phyloP scores from a whole-genome alignment of 2,797 vertebrate genomes.

The Otus scops region DNA sequence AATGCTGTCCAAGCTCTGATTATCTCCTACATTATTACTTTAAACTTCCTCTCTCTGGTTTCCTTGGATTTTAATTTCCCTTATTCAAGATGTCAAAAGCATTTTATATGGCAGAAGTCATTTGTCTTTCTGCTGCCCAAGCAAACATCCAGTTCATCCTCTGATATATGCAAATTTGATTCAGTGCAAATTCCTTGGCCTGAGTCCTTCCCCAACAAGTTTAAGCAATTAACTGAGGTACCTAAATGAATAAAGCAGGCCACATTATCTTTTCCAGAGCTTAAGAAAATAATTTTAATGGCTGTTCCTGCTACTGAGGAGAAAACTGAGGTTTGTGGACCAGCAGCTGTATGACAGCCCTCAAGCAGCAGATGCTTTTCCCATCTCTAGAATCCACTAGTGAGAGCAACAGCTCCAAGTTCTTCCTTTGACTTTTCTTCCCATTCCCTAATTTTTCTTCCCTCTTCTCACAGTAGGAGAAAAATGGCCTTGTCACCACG shows the following conservation, averaged over 20 bases:
- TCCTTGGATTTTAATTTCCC: background rate
- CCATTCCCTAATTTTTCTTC: background rate
- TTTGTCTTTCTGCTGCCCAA: background rate
- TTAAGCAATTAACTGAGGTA: background rate
- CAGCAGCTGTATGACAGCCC: background rate
- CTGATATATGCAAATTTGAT: background rate
- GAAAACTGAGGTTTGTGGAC: background rate
- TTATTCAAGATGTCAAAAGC: background rate
- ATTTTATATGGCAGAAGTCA: background rate
- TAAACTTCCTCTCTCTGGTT: background rate
- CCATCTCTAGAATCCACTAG: background rate
- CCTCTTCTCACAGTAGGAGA: background rate
- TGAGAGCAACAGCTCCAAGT: background rate
- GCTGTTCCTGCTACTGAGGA: background rate
- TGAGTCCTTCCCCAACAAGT: background rate
- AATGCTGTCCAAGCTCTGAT: background rate
- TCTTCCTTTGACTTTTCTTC: background rate
- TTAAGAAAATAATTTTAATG: background rate
- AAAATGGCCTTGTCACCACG: background rate
- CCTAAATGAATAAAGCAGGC: background rate
- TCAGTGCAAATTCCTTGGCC: background rate
- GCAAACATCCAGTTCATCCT: background rate
- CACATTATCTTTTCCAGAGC: background rate
- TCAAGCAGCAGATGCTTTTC: background rate
- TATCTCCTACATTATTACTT: background rate